phyloP scores from a whole-genome alignment of 2,113 vertebrate species.

The Osmerus eperlanus region DNA sequence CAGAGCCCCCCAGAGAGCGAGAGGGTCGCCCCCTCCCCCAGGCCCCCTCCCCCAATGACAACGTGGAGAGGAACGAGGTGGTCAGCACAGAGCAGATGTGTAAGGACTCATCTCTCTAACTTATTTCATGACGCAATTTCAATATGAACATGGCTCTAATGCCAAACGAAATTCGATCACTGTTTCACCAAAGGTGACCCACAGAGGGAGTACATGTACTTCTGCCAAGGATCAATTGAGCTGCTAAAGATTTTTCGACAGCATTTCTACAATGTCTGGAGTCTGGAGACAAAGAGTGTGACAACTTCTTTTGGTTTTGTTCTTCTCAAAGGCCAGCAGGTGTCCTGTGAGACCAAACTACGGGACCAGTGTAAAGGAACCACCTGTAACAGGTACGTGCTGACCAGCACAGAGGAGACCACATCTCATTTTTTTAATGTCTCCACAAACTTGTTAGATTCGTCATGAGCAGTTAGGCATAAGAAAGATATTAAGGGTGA shows the following conservation, averaged over 20 bases:
- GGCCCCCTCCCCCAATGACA: conserved; percentile 62
- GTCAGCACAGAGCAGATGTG: conserved; percentile 94
- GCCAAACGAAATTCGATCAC: no score
- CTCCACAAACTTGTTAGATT: not conserved
- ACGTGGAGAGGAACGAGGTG: conserved; percentile 78
- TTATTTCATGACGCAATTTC: not conserved
- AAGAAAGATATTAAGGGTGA: not conserved
- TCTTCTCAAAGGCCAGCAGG: conserved; percentile 82
- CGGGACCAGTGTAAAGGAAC: conserved; percentile 97
- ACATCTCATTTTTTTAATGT: no score
- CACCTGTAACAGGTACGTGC: conserved; percentile 89
- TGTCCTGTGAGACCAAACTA: conserved; percentile 90
- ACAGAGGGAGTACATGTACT: no score
- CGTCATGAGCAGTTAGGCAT: not conserved
- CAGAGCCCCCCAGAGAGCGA: conserved; percentile 71
- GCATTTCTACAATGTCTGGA: not conserved
- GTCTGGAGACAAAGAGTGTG: not conserved
- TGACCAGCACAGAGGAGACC: not conserved
- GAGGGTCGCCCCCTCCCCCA: conserved; percentile 71
- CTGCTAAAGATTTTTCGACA: no score
- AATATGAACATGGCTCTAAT: not conserved
- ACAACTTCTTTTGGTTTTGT: conserved; percentile 2
- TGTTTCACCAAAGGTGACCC: no score
- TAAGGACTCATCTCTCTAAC: conserved; percentile 68
- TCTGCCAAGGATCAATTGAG: no score